Percentiles rank a stretch among this genome's conserved stretches.
These are phyloP conservation scores for Pycnomerus fuliginosus DNA, from an alignment of 2,888 invertebrate genomes.

Conservation along the genomic window DNA sequence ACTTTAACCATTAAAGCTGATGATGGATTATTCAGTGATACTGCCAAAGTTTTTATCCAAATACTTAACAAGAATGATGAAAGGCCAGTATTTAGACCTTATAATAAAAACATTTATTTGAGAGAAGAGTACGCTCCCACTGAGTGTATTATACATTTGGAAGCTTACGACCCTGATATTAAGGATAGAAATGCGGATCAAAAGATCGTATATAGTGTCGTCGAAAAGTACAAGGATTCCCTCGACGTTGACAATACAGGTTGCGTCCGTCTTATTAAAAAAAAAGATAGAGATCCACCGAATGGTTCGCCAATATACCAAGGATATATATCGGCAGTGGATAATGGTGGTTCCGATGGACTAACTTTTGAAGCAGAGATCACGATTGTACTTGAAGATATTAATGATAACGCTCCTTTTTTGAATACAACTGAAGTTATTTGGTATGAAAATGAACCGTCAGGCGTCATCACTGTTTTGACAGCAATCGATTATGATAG, in stretches of 20 bases:
- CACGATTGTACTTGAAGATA: conserved; percentile 70
- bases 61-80: conserved; percentile 93
- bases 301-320: conserved; percentile 81
- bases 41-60: conserved; percentile 79
- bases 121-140: conserved; percentile 69
- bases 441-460: conserved; percentile 77
- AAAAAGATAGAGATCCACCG: conserved; percentile 87
- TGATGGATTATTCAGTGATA: conserved; percentile 81
- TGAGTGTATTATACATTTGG: conserved; percentile 70
- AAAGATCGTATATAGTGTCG: conserved; percentile 75
- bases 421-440: conserved; percentile 79
- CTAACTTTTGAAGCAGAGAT: conserved; percentile 67
- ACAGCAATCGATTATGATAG: conserved; percentile 81
- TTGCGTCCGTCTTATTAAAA: conserved; percentile 69
- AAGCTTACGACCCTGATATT: conserved; percentile 85
- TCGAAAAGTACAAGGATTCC: conserved; percentile 68
- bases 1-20: conserved; percentile 79
- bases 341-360: conserved; percentile 67
- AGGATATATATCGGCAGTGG: conserved; percentile 72
- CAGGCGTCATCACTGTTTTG: conserved; percentile 64
- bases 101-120: conserved; percentile 71
- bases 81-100: conserved; percentile 75
- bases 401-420: conserved; percentile 94
- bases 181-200: conserved; percentile 73
- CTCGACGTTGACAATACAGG: conserved; percentile 71